Evolutionary conservation across 92 coral and sea anemone genomes (phyloP), one percentile per base, ranked within the genome.

Genomic region (Phymanthus crucifer): DNA sequence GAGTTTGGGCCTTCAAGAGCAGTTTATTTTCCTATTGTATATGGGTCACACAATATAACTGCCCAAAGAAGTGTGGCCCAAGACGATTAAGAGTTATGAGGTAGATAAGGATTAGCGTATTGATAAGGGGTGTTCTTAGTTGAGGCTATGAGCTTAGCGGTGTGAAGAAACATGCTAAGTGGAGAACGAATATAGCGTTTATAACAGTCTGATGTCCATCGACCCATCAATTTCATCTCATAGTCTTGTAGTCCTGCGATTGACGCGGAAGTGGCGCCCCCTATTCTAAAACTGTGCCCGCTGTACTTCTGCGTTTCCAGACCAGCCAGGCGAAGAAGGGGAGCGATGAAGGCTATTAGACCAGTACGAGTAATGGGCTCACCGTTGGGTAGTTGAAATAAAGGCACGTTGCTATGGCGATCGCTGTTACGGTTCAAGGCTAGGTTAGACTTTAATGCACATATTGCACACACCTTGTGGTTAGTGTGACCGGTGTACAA

Each of bases 141-240:
- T 36, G 35, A 32, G 69, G 83, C 70, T 5, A 78, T 66, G 36
- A 13, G 73, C 32, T 40, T 43, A 19, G 86, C 75, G 52, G 23
- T 50, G 19, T 29, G 46, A 40, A 83, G 77, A 36, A 83, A 83
- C 10, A 76, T 72, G 24, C 82, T 75, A 32, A 83, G 12, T 3
- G 82, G 87, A 0, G 77, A 76, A 12, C 87, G 76, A 33, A 76
- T 83, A 34, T 76, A 83, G 40, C 82, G 71, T 76, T 68, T 76
- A 47, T 83, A 83, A 40, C 87, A 83, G 70, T 76, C 87, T 0
- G 82, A 83, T n/a, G 82, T 18, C 82, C 82, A 83, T 33, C 82
- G 19, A 7, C 72, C 87, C 19, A 67, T 71, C 40, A 83, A 38
- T 29, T 76, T 76, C 32, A 83, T 83, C 45, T 75, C 82, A 9